A percentile compares a stretch with the other conserved stretches of the same genome.
Conservation (phyloP, 2,888 invertebrate genomes). For the Spodoptera exigua region DNA sequence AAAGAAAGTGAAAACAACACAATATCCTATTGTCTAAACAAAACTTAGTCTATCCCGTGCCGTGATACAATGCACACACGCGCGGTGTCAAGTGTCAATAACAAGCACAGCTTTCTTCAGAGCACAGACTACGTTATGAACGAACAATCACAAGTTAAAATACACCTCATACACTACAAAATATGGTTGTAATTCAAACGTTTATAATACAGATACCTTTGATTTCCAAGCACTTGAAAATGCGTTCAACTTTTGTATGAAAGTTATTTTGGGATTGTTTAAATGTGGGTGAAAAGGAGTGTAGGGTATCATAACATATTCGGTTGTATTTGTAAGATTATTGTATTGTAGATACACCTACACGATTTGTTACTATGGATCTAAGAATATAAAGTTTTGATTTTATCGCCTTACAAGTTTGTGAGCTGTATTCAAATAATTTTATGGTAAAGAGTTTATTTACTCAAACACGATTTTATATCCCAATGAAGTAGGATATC, state of each 20-base stretch:
- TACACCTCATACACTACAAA: slow-evolving; percentile 8
- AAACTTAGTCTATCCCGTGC: slow-evolving; percentile 21
- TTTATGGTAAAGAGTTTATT: too few relatives aligned
- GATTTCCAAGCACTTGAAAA: slow-evolving; percentile 64
- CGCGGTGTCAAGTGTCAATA: slow-evolving; percentile 83
- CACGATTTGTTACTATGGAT: slow-evolving; percentile 16
- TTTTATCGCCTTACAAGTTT: slow-evolving; percentile 24
- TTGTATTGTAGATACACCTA: slow-evolving; percentile 6
- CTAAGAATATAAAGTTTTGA: slow-evolving; percentile 19
- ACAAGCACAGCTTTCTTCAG: slow-evolving; percentile 83
- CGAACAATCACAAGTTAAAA: slow-evolving; percentile 35
- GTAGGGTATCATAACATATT: slow-evolving; percentile 41
- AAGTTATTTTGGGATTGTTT: slow-evolving; percentile 53
- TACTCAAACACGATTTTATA: too few relatives aligned
- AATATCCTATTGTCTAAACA: slow-evolving; percentile 19
- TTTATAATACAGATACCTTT: slow-evolving; percentile 54
- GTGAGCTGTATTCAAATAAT: neutral
- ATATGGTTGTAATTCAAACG: slow-evolving; percentile 44
- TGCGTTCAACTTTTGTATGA: slow-evolving; percentile 61
- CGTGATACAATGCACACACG: slow-evolving; percentile 71
- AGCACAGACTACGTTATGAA: slow-evolving; percentile 74
- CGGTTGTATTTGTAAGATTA: slow-evolving; percentile 21
- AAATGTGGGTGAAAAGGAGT: slow-evolving; percentile 40
- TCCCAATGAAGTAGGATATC: too few relatives aligned
- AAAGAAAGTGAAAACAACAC: slow-evolving; percentile 27